phyloP scores from a whole-genome alignment of 64 coral and sea anemone genomes.

The Pocillopora verrucosa region DNA sequence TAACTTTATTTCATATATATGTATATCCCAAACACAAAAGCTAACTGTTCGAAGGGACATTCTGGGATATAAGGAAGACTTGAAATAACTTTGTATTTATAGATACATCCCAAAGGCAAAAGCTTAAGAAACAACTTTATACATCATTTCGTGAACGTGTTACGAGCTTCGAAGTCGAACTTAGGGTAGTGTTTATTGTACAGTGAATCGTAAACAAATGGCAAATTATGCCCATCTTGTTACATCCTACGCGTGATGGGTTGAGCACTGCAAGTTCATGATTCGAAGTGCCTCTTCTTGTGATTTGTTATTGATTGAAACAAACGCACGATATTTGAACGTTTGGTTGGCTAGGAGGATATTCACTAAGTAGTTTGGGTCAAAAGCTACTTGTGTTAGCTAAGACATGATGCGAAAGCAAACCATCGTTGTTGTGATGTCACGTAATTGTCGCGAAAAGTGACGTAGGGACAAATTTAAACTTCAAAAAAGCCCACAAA shows the following conservation, averaged over 20 bases:
- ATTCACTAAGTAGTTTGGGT: conserved; percentile 23
- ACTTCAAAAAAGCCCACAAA: background rate
- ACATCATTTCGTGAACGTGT: too few relatives aligned
- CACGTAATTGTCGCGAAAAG: conserved; percentile 24
- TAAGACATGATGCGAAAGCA: conserved; percentile 18
- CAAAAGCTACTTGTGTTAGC: conserved; percentile 39
- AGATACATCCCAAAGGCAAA: background rate
- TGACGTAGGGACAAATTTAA: background rate
- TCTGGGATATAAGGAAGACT: background rate
- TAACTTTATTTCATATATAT: background rate
- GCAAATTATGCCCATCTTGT: background rate
- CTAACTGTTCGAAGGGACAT: background rate
- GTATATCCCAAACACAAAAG: too few relatives aligned
- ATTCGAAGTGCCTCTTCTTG: background rate
- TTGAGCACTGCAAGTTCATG: background rate
- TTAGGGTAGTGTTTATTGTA: too few relatives aligned
- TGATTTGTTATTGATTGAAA: background rate
- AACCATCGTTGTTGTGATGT: conserved; percentile 35
- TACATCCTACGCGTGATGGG: background rate
- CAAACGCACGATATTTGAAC: conserved; percentile 18
- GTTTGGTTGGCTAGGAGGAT: conserved; percentile 1
- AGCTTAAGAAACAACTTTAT: too few relatives aligned
- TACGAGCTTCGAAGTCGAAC: too few relatives aligned
- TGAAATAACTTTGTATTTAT: background rate
- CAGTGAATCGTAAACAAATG: too few relatives aligned